Evolutionary conservation across 2,113 vertebrate genomes (phyloP).

Genomic region (Herpetotheres cachinnans): DNA sequence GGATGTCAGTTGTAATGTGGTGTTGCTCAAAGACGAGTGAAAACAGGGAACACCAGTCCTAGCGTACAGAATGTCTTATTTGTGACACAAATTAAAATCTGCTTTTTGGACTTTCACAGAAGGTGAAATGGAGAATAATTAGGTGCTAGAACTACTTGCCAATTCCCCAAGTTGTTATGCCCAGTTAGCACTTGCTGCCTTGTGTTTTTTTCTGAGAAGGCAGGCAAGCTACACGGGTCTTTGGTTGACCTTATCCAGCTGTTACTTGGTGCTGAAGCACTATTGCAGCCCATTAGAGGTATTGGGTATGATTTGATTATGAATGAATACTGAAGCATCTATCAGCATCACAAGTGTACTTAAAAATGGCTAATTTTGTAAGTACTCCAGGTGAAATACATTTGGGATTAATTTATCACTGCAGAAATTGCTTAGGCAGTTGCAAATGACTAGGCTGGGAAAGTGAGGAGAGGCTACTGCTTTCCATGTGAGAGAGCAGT

Average conservation of each 20-base stretch:
- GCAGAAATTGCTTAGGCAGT: background rate
- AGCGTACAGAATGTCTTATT: background rate
- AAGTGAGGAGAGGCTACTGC: background rate
- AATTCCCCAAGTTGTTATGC: background rate
- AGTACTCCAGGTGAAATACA: background rate
- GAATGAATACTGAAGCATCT: background rate
- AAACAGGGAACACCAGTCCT: background rate
- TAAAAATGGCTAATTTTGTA: background rate
- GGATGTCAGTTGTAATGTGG: background rate
- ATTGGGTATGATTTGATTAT: background rate
- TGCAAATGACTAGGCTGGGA: background rate
- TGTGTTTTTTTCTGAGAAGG: background rate
- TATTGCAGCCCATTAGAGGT: background rate
- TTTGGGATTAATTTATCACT: background rate
- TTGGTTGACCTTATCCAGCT: background rate
- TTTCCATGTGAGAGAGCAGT: background rate
- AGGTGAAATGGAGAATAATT: background rate
- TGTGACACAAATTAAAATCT: background rate
- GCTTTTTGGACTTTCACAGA: background rate
- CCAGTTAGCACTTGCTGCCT: background rate
- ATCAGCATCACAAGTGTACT: background rate
- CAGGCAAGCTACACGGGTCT: background rate
- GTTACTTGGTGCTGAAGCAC: background rate
- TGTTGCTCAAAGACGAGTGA: background rate
- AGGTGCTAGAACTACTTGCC: background rate